Evolutionary conservation across 2,888 invertebrate genomes (phyloP).

Genomic region (Andrena flavipes): DNA sequence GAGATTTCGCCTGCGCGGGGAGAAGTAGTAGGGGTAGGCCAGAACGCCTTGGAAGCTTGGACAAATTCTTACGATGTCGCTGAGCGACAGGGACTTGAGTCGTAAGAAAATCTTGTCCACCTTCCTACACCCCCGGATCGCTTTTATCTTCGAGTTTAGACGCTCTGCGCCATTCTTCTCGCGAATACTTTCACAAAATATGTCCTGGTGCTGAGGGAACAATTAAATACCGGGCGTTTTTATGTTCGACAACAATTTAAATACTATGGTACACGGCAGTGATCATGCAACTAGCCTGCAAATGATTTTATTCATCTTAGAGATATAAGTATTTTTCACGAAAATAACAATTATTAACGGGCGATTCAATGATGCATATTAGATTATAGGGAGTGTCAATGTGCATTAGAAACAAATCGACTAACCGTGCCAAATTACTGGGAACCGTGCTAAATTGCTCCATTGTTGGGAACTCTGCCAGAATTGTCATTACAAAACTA

Average conservation of each 20-base stretch:
- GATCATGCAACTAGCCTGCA: neutral
- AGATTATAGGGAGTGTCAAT: no score
- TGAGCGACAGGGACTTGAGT: slow-evolving; percentile 50
- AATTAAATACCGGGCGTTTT: slow-evolving; percentile 13
- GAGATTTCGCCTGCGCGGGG: slow-evolving; percentile 66
- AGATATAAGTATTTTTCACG: no score
- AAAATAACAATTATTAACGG: no score
- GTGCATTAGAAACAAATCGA: no score
- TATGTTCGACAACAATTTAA: slow-evolving; percentile 5
- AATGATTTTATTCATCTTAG: slow-evolving; percentile 18
- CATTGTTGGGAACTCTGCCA: no score
- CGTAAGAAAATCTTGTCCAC: slow-evolving; percentile 56
- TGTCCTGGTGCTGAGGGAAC: neutral
- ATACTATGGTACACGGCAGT: neutral
- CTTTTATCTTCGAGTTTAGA: slow-evolving; percentile 52
- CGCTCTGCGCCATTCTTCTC: slow-evolving; percentile 32
- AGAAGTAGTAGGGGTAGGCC: slow-evolving; percentile 42
- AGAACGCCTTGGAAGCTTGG: slow-evolving; percentile 64
- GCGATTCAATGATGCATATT: no score
- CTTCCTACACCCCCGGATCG: slow-evolving; percentile 43
- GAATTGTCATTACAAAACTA: no score
- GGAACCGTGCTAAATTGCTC: no score
- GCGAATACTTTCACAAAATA: slow-evolving; percentile 39
- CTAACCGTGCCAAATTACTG: no score
- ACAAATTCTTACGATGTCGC: slow-evolving; percentile 68